phyloP scores from a whole-genome alignment of 2,797 vertebrate species.

The Oreortyx pictus region DNA sequence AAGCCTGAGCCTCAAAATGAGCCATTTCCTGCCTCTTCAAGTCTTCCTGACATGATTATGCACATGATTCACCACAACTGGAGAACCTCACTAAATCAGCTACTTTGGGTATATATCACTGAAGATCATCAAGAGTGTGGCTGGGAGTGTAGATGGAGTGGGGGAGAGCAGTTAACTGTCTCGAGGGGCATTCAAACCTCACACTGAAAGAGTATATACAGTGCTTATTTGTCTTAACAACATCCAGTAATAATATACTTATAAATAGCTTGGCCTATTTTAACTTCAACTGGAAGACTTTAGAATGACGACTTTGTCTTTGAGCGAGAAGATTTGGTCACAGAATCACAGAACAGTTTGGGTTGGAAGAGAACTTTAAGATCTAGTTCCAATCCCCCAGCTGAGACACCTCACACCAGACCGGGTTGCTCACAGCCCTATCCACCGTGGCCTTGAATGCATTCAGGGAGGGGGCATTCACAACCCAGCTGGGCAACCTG shows the following conservation, averaged over 20 bases:
- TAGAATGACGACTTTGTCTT: neutral
- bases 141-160: neutral
- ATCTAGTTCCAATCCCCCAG: no score
- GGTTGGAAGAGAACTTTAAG: no score
- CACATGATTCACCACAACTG: neutral
- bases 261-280: neutral
- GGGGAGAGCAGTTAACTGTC: neutral
- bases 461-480: no score
- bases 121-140: neutral
- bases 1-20: constrained; percentile 8
- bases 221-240: neutral
- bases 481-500: no score
- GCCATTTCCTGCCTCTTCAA: neutral
- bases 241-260: neutral
- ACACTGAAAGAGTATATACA: neutral
- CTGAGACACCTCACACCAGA: no score
- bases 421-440: no score
- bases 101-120: neutral
- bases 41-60: neutral
- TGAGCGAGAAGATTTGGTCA: neutral
- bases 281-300: neutral
- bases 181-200: neutral
- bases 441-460: no score
- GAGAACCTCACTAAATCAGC: neutral
- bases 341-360: no score